phyloP scores from a whole-genome alignment of 2,888 invertebrate species.

The Drosophila buzzatii region DNA sequence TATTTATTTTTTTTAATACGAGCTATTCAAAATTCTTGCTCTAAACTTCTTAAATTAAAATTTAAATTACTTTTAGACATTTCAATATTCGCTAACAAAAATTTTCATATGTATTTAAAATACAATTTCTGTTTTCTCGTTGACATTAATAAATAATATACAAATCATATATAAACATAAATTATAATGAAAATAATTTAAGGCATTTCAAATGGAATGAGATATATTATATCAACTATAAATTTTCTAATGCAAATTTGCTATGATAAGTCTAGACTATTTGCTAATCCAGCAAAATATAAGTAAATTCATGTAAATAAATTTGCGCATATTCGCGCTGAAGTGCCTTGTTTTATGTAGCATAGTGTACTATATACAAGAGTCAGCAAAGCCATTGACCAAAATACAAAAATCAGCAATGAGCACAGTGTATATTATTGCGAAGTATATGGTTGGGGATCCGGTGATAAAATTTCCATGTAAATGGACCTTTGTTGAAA shows the following conservation, averaged over 20 bases:
- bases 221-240: neutral
- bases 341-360: constrained; percentile 12
- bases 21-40: no score
- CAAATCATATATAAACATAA: no score
- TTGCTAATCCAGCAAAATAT: neutral
- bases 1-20: no score
- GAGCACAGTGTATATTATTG: constrained; percentile 3
- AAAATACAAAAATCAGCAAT: constrained; percentile 42
- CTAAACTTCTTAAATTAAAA: no score
- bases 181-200: neutral
- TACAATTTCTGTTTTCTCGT: no score
- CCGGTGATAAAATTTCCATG: constrained; percentile 51
- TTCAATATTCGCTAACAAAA: neutral
- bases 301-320: neutral
- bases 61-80: neutral
- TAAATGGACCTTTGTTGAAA: constrained; percentile 55
- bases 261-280: neutral
- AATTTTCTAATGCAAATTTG: neutral
- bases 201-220: neutral
- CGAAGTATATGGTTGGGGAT: neutral
- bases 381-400: constrained; percentile 41
- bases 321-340: neutral
- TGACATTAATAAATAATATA: no score
- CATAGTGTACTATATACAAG: constrained; percentile 2
- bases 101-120: no score